Conservation (phyloP, 2,888 invertebrate species). For the Bruchidius siliquastri region DNA sequence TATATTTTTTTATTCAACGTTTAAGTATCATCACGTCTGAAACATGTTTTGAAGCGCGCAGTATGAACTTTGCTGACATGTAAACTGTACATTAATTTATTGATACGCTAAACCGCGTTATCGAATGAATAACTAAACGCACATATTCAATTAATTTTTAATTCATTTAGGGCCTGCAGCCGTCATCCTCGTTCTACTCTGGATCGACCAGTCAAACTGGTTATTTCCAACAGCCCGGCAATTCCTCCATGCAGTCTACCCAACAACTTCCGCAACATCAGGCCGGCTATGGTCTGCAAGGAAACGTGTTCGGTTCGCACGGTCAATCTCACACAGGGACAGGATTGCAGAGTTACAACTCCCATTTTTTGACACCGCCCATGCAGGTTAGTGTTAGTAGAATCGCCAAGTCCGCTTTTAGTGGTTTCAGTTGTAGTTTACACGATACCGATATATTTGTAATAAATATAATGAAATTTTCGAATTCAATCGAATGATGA, state of each 20-base stretch:
- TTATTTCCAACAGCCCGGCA: slow-evolving; percentile 50
- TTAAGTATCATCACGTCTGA: too few relatives aligned
- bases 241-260: slow-evolving; percentile 46
- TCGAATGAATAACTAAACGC: too few relatives aligned
- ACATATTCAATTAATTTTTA: background rate
- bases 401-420: too few relatives aligned
- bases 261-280: slow-evolving; percentile 46
- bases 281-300: slow-evolving; percentile 49
- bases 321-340: slow-evolving; percentile 48
- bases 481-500: too few relatives aligned
- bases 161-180: slow-evolving; percentile 39
- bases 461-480: too few relatives aligned
- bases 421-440: too few relatives aligned
- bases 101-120: too few relatives aligned
- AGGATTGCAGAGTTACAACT: slow-evolving; percentile 49
- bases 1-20: too few relatives aligned
- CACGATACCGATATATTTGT: too few relatives aligned
- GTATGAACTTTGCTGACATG: too few relatives aligned
- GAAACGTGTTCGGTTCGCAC: slow-evolving; percentile 49
- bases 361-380: slow-evolving; percentile 58
- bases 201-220: slow-evolving; percentile 51
- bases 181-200: slow-evolving; percentile 52
- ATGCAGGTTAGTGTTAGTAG: slow-evolving; percentile 47
- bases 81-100: too few relatives aligned
- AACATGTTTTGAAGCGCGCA: too few relatives aligned